Percentiles rank a stretch among this genome's conserved stretches.
Evolutionary conservation across 2,797 vertebrate species (phyloP).

Genomic region (Psittacula echo): DNA sequence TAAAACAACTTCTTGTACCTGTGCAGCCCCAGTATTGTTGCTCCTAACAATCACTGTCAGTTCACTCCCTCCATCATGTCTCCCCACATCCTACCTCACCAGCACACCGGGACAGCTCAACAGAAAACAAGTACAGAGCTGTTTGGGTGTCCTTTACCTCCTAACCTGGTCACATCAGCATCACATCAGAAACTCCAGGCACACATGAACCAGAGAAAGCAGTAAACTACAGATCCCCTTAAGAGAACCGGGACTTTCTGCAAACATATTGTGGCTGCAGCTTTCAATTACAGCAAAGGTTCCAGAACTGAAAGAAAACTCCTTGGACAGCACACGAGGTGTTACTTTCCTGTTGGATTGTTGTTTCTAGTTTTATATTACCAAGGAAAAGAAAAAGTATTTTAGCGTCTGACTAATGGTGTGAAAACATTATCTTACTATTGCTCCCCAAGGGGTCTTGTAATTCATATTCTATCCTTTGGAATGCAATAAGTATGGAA

Average conservation of each 20-base stretch:
- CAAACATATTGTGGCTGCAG: neutral
- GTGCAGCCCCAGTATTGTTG: neutral
- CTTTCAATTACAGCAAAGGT: neutral
- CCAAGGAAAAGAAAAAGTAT: neutral
- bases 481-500: constrained; percentile 21
- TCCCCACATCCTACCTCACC: neutral
- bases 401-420: constrained; percentile 35
- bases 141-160: neutral
- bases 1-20: neutral
- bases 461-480: neutral
- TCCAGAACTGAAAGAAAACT: neutral
- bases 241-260: neutral
- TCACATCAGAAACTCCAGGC: neutral
- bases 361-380: neutral
- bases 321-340: neutral
- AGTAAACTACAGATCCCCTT: neutral
- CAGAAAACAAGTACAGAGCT: neutral
- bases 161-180: neutral
- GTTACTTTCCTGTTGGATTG: neutral
- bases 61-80: neutral
- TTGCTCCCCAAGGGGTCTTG: constrained; percentile 22
- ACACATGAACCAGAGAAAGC: neutral
- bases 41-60: neutral
- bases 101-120: neutral
- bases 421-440: constrained; percentile 25